Evolutionary conservation across 1,140 invertebrate genomes (phyloP).

Genomic region (Bombyx mori): DNA sequence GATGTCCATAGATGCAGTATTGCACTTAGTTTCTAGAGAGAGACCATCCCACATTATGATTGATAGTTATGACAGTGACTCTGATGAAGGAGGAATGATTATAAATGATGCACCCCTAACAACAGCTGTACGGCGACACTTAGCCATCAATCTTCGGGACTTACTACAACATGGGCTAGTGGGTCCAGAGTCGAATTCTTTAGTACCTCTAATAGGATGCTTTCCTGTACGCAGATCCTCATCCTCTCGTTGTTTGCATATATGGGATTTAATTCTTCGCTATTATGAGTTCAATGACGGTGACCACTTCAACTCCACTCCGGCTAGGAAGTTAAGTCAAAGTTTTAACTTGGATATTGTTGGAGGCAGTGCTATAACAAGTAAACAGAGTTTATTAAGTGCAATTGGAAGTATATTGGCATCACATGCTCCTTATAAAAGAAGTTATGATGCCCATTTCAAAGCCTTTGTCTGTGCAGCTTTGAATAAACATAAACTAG

Average conservation of each 20-base stretch:
- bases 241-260: slow-evolving; percentile 67
- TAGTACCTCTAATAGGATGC: slow-evolving; percentile 93
- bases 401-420: slow-evolving; percentile 94
- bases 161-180: slow-evolving; percentile 95
- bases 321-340: slow-evolving; percentile 95
- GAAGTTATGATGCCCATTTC: slow-evolving; percentile 96
- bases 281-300: slow-evolving; percentile 64
- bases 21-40: slow-evolving; percentile 75
- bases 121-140: slow-evolving; percentile 90
- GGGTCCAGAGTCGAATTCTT: slow-evolving; percentile 78
- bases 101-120: slow-evolving; percentile 77
- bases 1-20: slow-evolving; percentile 86
- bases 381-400: slow-evolving; percentile 92
- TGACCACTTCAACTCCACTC: slow-evolving; percentile 91
- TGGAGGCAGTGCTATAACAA: slow-evolving; percentile 86
- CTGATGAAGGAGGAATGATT: slow-evolving; percentile 67
- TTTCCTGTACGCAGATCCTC: slow-evolving; percentile 79
- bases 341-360: slow-evolving; percentile 98
- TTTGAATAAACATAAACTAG: slow-evolving; percentile 92
- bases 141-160: slow-evolving; percentile 90
- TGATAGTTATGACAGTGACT: slow-evolving; percentile 71
- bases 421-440: slow-evolving; percentile 92
- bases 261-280: slow-evolving; percentile 59
- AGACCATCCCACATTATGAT: slow-evolving; percentile 48
- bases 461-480: slow-evolving; percentile 98